A percentile compares a stretch with the other conserved stretches of the same genome.
phyloP scores from a whole-genome alignment of 1,140 invertebrate genomes.

The Kradibia gibbosae region DNA sequence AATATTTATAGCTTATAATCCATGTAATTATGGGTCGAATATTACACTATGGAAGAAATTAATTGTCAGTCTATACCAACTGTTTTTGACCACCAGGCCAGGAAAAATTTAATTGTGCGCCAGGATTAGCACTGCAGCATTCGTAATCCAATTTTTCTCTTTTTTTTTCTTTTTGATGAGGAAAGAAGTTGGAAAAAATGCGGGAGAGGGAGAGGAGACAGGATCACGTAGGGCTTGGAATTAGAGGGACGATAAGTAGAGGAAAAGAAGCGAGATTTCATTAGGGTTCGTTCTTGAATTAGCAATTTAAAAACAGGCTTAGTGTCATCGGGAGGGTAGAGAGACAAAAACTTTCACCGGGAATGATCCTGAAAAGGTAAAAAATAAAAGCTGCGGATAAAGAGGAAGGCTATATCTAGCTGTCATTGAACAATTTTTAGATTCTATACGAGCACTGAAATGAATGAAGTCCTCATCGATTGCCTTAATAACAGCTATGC shows the following conservation, averaged over 20 bases:
- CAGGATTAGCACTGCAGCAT: conserved; percentile 51
- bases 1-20: conserved; percentile 35
- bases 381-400: background rate
- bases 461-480: conserved; percentile 43
- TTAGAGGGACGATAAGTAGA: conserved; percentile 44
- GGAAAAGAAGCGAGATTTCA: conserved; percentile 60
- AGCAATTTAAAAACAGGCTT: conserved; percentile 66
- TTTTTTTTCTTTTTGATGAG: conserved; percentile 33
- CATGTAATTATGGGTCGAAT: conserved; percentile 28
- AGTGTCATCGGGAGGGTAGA: conserved; percentile 50
- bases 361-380: conserved; percentile 36
- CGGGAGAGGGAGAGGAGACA: conserved; percentile 31
- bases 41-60: conserved; percentile 11
- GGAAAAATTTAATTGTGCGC: conserved; percentile 58
- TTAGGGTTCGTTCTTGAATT: conserved; percentile 61
- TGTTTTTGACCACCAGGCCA: conserved; percentile 56
- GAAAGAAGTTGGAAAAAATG: background rate
- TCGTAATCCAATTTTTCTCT: conserved; percentile 60
- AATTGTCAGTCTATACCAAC: background rate
- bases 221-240: conserved; percentile 22
- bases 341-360: conserved; percentile 23
- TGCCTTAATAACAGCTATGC: conserved; percentile 13
- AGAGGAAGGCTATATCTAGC: background rate
- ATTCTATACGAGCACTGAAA: conserved; percentile 23
- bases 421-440: conserved; percentile 30